Conservation (phyloP, 2,113 vertebrate species). For the Periophthalmodon schlosseri region DNA sequence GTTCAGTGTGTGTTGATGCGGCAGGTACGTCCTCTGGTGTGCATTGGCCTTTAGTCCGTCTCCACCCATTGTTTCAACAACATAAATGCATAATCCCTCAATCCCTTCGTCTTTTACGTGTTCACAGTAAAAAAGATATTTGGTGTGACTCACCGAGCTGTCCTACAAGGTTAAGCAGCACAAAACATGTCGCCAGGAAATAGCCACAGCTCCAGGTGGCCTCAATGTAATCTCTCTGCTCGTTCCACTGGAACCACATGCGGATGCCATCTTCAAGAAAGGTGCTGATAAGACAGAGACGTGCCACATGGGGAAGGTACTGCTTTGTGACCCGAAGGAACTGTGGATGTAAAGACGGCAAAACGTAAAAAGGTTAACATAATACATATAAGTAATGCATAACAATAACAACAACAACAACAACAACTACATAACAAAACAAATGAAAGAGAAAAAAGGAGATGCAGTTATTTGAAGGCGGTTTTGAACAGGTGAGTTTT, state of each 20-base stretch:
- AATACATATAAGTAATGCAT: background rate
- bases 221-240: constrained; percentile 97
- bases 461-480: too few relatives aligned
- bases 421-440: too few relatives aligned
- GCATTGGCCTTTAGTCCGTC: too few relatives aligned
- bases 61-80: too few relatives aligned
- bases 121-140: background rate
- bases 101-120: too few relatives aligned
- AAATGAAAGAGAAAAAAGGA: too few relatives aligned
- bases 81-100: too few relatives aligned
- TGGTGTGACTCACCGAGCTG: constrained; percentile 86
- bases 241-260: constrained; percentile 99
- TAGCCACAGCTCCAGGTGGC: constrained; percentile 94
- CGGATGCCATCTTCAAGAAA: constrained; percentile 98
- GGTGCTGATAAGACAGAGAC: constrained; percentile 96
- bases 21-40: too few relatives aligned
- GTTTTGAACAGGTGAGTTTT: too few relatives aligned
- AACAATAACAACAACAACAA: too few relatives aligned
- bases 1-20: too few relatives aligned
- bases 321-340: constrained; percentile 97
- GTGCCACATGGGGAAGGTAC: constrained; percentile 94
- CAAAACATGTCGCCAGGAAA: constrained; percentile 90
- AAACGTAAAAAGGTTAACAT: background rate
- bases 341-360: constrained; percentile 59
- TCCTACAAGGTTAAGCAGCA: constrained; percentile 91